Conservation (phyloP, 1,140 invertebrate genomes). For the Rhyzopertha dominica region DNA sequence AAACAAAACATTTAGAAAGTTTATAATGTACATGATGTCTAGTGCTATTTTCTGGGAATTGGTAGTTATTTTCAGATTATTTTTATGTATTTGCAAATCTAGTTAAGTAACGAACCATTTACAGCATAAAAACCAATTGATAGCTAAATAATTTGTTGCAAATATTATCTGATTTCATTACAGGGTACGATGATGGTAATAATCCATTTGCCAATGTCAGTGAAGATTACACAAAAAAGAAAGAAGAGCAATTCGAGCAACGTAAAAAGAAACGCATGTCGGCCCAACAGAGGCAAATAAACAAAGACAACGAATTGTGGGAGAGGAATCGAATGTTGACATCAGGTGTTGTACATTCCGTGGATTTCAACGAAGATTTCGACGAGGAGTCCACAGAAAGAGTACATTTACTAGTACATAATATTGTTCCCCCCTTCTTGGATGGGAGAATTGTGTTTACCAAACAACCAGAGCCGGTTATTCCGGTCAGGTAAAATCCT, state of each 20-base stretch:
- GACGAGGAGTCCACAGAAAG: constrained; percentile 87
- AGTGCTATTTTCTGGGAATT: no score
- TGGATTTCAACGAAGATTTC: constrained; percentile 88
- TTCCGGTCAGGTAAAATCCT: constrained; percentile 68
- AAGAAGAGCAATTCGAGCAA: constrained; percentile 88
- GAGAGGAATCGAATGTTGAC: constrained; percentile 97
- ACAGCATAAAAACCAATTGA: no score
- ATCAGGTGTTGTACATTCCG: constrained; percentile 87
- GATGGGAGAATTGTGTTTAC: constrained; percentile 99
- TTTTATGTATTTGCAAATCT: no score
- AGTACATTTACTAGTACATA: constrained; percentile 95
- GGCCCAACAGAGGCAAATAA: constrained; percentile 89
- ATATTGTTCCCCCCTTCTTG: constrained; percentile 97
- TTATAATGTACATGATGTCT: no score
- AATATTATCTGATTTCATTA: no score
- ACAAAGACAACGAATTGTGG: constrained; percentile 98
- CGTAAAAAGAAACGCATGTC: constrained; percentile 87
- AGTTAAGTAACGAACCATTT: no score
- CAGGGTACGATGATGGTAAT: constrained; percentile 81
- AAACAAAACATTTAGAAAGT: no score
- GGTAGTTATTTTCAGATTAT: no score
- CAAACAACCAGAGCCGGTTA: constrained; percentile 95
- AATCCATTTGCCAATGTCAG: constrained; percentile 89
- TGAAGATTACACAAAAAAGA: constrained; percentile 84
- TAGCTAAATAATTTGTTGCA: no score